Base-by-base conservation (phyloP, 2,888 invertebrate genomes). In the Aspidiotus rigidus region DNA sequence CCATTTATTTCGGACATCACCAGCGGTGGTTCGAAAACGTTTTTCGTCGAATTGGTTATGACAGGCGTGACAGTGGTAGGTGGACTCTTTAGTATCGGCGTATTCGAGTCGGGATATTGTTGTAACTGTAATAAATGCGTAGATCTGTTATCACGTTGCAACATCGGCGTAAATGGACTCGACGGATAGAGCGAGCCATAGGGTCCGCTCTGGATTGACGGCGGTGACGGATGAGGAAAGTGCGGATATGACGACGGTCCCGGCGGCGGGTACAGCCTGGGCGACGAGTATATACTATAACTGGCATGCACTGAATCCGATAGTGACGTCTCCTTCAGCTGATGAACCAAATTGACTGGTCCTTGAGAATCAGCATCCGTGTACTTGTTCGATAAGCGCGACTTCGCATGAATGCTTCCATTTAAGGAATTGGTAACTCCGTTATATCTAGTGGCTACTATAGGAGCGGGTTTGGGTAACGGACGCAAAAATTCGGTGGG, bases 401-500 rank as follows among this genome's bases (percentile, higher is more conserved):
- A 57, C 41, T 60, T 60, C 64, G 39, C 64, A 59, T 41, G 28
- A 15, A 28, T 55, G 28, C 44, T 61, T 64, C 54, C 62, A 55
- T 17, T 71, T 61, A 15, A 66, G 70, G 16, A 64, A 66, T 15
- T 66, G 70, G 40, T 66, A 62, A 41, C 55, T 44, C 72, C 73
- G 71, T 74, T 73, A 73, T 72, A 73, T 44, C 72, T 71, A 8
- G 72, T 69, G n/a, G 72, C 69, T 7, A 62, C 62, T 2, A 73
- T 60, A 44, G 84, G 83, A 61, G 79, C 76, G 54, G 81, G 79
- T 74, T 85, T 84, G 74, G 85, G 85, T 74, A 84, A 83, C 59
- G 86, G 86, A 75, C 85, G 81, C 70, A 86, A 81, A 80, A 86
- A 86, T 79, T 85, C 85, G 44, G 82, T 80, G 9, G 69, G 69